phyloP scores from a whole-genome alignment of 2,797 vertebrate genomes.

The Coregonus sp. region DNA sequence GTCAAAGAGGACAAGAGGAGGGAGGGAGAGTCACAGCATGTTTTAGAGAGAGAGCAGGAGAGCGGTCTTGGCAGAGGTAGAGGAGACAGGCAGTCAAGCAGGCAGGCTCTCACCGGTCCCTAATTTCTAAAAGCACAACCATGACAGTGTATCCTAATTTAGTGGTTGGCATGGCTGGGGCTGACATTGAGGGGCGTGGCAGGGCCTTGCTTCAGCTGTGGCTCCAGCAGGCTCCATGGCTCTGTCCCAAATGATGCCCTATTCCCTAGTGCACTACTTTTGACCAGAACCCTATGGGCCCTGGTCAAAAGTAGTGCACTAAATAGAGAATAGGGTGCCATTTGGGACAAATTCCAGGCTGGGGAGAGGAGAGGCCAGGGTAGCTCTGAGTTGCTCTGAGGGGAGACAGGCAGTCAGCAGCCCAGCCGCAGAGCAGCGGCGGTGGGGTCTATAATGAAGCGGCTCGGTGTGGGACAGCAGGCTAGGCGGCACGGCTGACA shows the following conservation, averaged over 20 bases:
- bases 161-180: slow-evolving; percentile 73
- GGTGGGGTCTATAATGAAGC: slow-evolving; percentile 85
- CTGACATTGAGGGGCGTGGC: slow-evolving; percentile 87
- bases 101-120: slow-evolving; percentile 69
- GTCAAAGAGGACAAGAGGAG: slow-evolving; percentile 24
- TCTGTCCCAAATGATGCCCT: not conserved
- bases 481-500: slow-evolving; percentile 80
- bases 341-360: slow-evolving; percentile 45
- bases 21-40: slow-evolving; percentile 29
- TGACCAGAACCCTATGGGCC: not conserved
- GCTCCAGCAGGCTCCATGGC: slow-evolving; percentile 32
- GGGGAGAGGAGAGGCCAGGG: slow-evolving; percentile 49
- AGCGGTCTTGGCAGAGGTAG: slow-evolving; percentile 64
- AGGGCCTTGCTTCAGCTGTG: slow-evolving; percentile 74
- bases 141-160: slow-evolving; percentile 79
- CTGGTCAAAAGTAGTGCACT: not conserved
- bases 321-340: not conserved
- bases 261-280: not conserved
- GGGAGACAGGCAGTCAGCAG: slow-evolving; percentile 84
- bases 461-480: slow-evolving; percentile 68
- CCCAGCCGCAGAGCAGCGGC: slow-evolving; percentile 63
- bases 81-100: slow-evolving; percentile 45
- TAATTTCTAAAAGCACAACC: slow-evolving; percentile 73
- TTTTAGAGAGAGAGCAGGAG: slow-evolving; percentile 48
- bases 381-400: slow-evolving; percentile 40